Evolutionary conservation across 2,113 vertebrate genomes (phyloP).

Genomic region (Pimephales promelas): DNA sequence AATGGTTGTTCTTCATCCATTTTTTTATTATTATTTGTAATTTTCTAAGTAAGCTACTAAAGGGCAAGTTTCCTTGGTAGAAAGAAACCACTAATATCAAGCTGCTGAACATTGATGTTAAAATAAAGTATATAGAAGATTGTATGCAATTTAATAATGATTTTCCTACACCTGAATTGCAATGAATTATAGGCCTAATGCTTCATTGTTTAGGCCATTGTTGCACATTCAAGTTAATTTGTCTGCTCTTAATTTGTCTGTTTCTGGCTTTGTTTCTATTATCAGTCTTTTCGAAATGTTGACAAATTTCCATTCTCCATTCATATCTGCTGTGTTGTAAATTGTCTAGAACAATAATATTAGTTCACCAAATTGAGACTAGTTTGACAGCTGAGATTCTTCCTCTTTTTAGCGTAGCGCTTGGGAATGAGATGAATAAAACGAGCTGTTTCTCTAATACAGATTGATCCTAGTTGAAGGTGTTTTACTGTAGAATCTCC

Average conservation of each 20-base stretch:
- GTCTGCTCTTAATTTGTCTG: not conserved
- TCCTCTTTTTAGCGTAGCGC: not conserved
- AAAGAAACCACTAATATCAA: not conserved
- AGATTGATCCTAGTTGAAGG: not conserved
- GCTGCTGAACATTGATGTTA: too few relatives aligned
- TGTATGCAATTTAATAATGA: not conserved
- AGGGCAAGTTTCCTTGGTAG: not conserved
- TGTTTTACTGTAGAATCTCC: not conserved
- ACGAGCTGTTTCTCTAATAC: conserved; percentile 19
- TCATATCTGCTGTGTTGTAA: not conserved
- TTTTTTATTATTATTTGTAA: not conserved
- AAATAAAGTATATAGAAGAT: not conserved
- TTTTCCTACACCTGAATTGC: too few relatives aligned
- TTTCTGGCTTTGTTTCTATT: not conserved
- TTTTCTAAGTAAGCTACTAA: not conserved
- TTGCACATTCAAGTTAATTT: too few relatives aligned
- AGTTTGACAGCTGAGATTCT: not conserved
- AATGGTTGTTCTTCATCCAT: not conserved
- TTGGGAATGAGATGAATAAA: not conserved
- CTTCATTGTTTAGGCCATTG: too few relatives aligned
- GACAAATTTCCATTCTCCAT: not conserved
- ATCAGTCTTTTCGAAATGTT: not conserved
- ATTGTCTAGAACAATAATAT: not conserved
- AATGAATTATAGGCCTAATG: too few relatives aligned
- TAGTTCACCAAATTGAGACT: not conserved